phyloP scores from a whole-genome alignment of 2,113 vertebrate genomes.

The Cochlearius cochlearius region DNA sequence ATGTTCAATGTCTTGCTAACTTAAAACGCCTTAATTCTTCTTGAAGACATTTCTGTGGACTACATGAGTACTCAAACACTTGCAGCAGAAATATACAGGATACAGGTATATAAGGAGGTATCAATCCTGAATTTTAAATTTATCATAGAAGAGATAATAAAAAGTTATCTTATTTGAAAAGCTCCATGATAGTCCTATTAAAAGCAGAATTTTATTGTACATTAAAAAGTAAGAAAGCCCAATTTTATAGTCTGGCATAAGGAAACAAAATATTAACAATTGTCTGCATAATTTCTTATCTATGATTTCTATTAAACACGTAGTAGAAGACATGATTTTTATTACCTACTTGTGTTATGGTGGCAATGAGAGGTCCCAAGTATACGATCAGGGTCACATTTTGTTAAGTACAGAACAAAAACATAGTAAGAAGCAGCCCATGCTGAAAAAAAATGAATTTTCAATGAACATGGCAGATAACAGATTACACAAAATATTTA shows the following conservation, averaged over 20 bases:
- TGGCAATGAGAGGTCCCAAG: background rate
- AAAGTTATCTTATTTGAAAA: background rate
- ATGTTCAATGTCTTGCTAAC: background rate
- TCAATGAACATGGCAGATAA: background rate
- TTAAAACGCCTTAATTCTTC: background rate
- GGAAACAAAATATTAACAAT: background rate
- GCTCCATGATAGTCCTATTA: background rate
- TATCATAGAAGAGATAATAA: background rate
- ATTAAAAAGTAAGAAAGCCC: background rate
- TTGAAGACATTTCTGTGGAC: background rate
- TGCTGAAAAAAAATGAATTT: background rate
- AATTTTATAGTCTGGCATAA: background rate
- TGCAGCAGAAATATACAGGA: background rate
- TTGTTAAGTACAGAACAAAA: background rate
- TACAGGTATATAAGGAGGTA: background rate
- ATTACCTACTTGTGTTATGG: background rate
- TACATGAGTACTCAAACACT: background rate
- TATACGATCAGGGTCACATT: background rate
- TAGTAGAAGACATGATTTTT: background rate
- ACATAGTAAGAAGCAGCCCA: accelerated
- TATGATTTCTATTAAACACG: background rate
- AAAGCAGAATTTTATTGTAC: background rate
- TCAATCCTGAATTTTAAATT: background rate
- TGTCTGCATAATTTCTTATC: background rate
- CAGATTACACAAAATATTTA: background rate